phyloP scores from a whole-genome alignment of 2,113 vertebrate genomes.

The Henicopernis longicauda region DNA sequence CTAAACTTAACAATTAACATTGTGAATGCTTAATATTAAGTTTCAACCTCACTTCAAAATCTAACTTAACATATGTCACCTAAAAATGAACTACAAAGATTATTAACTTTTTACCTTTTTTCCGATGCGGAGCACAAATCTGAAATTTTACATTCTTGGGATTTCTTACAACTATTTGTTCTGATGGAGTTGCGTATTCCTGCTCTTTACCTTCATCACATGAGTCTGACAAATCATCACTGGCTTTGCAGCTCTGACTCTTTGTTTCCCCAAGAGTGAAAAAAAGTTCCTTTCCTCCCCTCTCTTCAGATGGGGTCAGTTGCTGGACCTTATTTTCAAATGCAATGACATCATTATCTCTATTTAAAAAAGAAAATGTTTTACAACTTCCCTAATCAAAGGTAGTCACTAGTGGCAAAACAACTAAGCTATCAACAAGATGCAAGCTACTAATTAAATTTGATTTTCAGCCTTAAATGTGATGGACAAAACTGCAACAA shows the following conservation, averaged over 20 bases:
- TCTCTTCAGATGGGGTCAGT: neutral
- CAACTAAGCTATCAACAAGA: neutral
- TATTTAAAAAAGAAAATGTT: neutral
- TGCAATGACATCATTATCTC: neutral
- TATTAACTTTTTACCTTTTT: constrained; percentile 11
- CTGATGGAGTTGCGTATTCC: neutral
- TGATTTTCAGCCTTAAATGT: neutral
- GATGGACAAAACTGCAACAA: neutral
- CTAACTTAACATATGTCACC: neutral
- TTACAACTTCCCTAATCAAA: neutral
- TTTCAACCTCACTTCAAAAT: neutral
- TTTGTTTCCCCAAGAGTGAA: neutral
- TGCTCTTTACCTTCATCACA: neutral
- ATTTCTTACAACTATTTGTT: neutral
- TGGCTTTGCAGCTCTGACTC: neutral
- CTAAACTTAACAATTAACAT: neutral
- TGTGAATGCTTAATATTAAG: neutral
- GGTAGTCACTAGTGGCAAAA: neutral
- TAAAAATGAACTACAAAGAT: neutral
- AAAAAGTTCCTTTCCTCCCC: neutral
- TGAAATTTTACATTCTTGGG: neutral
- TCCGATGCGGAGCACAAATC: neutral
- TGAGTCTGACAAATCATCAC: neutral
- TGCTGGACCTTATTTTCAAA: neutral
- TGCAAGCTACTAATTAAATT: neutral